A percentile compares a stretch with the other conserved stretches of the same genome.
These are phyloP conservation scores for Megalops cyprinoides DNA, from an alignment of 2,797 vertebrate genomes.

Conservation along the genomic window DNA sequence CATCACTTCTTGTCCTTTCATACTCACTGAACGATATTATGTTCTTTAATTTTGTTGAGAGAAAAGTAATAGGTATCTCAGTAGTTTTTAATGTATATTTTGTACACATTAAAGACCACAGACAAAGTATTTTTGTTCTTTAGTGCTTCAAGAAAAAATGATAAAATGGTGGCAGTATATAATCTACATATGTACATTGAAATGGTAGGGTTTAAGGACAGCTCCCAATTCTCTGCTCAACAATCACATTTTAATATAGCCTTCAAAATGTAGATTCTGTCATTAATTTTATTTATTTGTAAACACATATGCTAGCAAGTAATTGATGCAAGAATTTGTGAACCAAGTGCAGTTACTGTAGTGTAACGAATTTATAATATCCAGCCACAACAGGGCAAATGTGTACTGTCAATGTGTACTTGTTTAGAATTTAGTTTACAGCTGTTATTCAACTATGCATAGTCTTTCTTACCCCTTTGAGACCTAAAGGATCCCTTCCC, in stretches of 20 bases:
- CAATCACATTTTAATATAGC: too few relatives aligned
- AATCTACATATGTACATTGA: too few relatives aligned
- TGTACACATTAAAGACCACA: too few relatives aligned
- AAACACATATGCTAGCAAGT: background rate
- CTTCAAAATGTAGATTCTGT: too few relatives aligned
- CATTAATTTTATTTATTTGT: background rate
- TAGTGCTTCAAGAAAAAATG: too few relatives aligned
- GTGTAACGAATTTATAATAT: background rate
- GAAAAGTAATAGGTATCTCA: background rate
- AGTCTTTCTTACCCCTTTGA: background rate
- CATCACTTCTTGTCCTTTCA: background rate
- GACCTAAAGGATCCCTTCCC: background rate
- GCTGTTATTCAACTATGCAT: background rate
- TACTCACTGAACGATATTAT: background rate
- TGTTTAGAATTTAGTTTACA: background rate
- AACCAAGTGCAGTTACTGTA: background rate
- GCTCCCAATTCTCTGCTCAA: too few relatives aligned
- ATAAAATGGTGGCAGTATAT: too few relatives aligned
- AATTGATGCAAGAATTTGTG: background rate
- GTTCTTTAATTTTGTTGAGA: background rate
- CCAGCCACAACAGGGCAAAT: background rate
- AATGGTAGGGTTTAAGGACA: too few relatives aligned
- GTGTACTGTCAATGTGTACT: background rate
- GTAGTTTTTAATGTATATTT: background rate
- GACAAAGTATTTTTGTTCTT: too few relatives aligned